Evolutionary conservation across 2,888 invertebrate species (phyloP).

Genomic region (Argyresthia goedartella): DNA sequence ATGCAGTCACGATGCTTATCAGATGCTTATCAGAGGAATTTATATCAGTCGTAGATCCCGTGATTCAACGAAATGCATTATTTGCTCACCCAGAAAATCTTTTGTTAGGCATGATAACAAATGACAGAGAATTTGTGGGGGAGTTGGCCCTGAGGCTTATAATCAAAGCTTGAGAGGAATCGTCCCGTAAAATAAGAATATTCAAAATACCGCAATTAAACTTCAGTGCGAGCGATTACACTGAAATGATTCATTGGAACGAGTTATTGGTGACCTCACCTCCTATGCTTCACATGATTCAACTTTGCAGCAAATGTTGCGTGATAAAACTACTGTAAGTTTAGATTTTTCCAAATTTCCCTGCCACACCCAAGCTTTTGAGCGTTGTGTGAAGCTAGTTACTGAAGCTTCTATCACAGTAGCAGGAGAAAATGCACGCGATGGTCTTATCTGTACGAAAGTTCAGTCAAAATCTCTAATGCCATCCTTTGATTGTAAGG

Average conservation of each 20-base stretch:
- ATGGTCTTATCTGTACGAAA: no score
- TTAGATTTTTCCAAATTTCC: no score
- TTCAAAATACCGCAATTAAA: conserved; percentile 4
- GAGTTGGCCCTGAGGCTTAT: conserved; percentile 1
- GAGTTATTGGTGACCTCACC: not conserved
- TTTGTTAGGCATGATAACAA: not conserved
- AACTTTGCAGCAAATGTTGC: not conserved
- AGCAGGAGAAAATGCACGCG: no score
- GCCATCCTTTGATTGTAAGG: no score
- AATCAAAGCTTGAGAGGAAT: conserved; percentile 1
- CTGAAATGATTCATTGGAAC: conserved; percentile 3
- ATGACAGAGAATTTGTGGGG: not conserved
- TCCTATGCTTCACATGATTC: not conserved
- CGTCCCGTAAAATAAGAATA: not conserved
- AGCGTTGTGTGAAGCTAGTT: no score
- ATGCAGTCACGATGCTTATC: not conserved
- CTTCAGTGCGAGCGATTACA: conserved; percentile 1
- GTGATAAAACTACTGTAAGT: no score
- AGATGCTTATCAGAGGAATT: conserved; percentile 2
- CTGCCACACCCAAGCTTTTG: no score
- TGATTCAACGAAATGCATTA: conserved; percentile 1
- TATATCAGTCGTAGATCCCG: not conserved
- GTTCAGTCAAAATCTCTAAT: no score
- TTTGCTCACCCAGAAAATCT: conserved; percentile 2
- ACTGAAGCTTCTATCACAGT: no score